These are phyloP conservation scores for Notodonta dromedarius DNA, from an alignment of 2,888 invertebrate species.

Conservation along the genomic window DNA sequence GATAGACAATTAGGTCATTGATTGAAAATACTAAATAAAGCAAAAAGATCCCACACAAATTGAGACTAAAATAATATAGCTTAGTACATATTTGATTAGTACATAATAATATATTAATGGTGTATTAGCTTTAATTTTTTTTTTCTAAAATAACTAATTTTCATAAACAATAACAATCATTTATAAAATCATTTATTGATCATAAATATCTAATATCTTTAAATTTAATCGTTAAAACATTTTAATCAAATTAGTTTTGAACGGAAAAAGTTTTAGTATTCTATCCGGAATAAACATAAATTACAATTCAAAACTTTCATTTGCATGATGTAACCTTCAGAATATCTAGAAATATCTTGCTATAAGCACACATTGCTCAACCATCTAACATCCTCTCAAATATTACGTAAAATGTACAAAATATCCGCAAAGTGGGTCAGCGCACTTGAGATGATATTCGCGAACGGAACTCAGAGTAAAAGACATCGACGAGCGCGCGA, in stretches of 20 bases:
- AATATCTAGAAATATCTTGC: conserved; percentile 11
- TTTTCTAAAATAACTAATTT: no score
- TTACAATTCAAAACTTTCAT: not conserved
- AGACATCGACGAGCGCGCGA: conserved; percentile 47
- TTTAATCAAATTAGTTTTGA: not conserved
- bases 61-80: no score
- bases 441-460: conserved; percentile 34
- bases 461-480: conserved; percentile 39
- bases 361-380: conserved; percentile 43
- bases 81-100: no score
- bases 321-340: not conserved
- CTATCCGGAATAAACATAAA: not conserved
- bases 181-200: no score
- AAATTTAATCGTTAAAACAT: not conserved
- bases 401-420: conserved; percentile 46
- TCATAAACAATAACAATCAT: no score
- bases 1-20: no score
- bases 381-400: conserved; percentile 40
- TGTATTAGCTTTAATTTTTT: no score
- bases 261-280: no score
- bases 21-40: no score
- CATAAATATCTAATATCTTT: no score
- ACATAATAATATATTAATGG: no score
- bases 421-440: conserved; percentile 48
- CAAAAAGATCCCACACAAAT: no score